A percentile compares a stretch with the other conserved stretches of the same genome.
These are phyloP conservation scores for Aelia acuminata DNA, from an alignment of 2,888 invertebrate genomes.

Conservation along the genomic window DNA sequence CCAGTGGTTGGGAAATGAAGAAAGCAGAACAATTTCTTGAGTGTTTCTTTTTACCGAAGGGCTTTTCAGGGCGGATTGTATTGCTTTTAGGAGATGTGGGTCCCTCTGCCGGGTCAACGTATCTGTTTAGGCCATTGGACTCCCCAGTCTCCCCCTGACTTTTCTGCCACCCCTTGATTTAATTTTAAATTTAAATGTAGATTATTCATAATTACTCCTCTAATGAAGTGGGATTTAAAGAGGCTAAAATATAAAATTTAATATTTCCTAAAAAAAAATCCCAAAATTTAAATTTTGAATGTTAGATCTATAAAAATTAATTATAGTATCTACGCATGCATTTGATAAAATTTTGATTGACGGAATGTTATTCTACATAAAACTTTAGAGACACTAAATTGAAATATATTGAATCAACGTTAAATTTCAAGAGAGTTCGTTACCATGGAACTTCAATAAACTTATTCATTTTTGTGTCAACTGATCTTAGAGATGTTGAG, in stretches of 20 bases:
- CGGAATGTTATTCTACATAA: too few species aligned
- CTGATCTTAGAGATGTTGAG: too few species aligned
- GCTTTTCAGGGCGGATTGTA: conserved; percentile 20
- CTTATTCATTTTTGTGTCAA: too few species aligned
- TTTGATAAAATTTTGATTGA: too few species aligned
- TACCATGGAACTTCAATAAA: too few species aligned
- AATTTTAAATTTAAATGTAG: background rate
- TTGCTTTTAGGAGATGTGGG: conserved; percentile 40
- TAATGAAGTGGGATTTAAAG: background rate
- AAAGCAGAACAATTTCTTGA: conserved; percentile 38
- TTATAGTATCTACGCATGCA: too few species aligned
- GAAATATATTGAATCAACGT: too few species aligned
- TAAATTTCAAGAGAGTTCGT: too few species aligned
- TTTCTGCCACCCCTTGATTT: background rate
- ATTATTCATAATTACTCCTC: background rate
- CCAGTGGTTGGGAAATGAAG: conserved; percentile 2
- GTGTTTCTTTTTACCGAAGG: conserved; percentile 40
- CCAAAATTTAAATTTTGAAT: too few species aligned
- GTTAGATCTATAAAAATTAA: too few species aligned
- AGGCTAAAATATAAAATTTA: background rate
- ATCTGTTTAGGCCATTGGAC: conserved; percentile 29
- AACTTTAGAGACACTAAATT: too few species aligned
- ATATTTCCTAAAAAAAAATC: too few species aligned
- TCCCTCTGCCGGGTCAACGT: background rate
- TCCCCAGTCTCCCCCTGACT: background rate